Evolutionary conservation across 2,888 invertebrate genomes (phyloP), one percentile per base, ranked within the genome.

Genomic region (Lordiphosa fenestrarum): DNA sequence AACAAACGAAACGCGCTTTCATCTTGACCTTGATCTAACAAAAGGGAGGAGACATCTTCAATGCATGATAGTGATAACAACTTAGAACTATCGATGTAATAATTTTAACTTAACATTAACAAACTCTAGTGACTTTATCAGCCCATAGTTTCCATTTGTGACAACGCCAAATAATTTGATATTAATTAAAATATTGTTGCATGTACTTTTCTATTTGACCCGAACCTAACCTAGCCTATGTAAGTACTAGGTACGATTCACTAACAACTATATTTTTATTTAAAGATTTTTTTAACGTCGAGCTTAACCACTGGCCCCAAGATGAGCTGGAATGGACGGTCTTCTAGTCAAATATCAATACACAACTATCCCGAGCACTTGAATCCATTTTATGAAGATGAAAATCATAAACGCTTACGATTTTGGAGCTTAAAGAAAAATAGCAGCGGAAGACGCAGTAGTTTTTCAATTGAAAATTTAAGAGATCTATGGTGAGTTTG

Each of bases 291-390:
- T 30, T 64, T 36, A 81, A 66, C n/a, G 61, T 77, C 73, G 66
- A 78, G 84, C 58, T 59, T 78, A 37, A 84, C 75, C 44, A 78
- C 76, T 60, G 78, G 78, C 44, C 30, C 72, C 38, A 40, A 64
- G 41, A 72, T 82, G 42, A 73, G 78, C 59, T 74, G 80, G 15
- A 85, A 86, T 60, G 86, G 86, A 41, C 80, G 88, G 40, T 84
- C 86, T 38, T 83, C 86, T 51, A 89, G 88, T 78, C 87, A 87
- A 75, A 76, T 88, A 53, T 93, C 93, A 47, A 91, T 93, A 75
- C 91, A 93, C 86, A 92, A 94, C 87, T 94, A 94, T 88, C 94
- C 94, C 42, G 94, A 94, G 84, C 94, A 94, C 87, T 90, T 94
- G 67, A 94, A 94, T 89, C 94, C 94, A 19, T 94, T 94, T 88